Base-by-base conservation (phyloP, 2,888 invertebrate genomes). In the Thelaira solivaga region DNA sequence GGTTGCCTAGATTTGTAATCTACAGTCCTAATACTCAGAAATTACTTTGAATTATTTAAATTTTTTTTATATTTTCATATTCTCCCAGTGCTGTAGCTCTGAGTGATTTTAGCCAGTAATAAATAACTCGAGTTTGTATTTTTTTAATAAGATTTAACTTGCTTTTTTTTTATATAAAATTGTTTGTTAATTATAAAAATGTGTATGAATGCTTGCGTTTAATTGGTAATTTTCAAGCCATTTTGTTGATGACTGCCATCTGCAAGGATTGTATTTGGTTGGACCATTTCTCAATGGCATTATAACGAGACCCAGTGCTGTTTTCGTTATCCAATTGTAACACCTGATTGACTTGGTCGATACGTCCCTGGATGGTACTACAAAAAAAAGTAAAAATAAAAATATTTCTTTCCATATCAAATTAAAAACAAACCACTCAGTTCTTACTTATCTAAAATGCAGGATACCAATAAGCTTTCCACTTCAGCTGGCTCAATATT, bases 221-320 rank as follows among this genome's bases (percentile, higher is more conserved):
- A 36, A 64, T 31, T 7, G 43, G 7, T 55, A 55, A 22, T 47
- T 71, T 57, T 90, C 90, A 96, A 83, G 94, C 94, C 95, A 98
- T 97, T 92, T 97, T 97, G 90, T 96, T 96, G 85, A 96, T 93
- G 85, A 98, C 94, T 68, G 97, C 96, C 85, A 93, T 92, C 89
- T 98, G 97, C 84, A 98, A 91, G 51, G 94, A 93, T 82, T 94
- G 92, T 81, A 98, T 92, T 90, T 98, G 97, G 88, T 94, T 92
- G 76, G 97, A 97, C 98, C 98, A 98, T 91, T 96, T 96, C 90
- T 98, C 98, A 85, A 98, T 92, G 51, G 98, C 98, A 85, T 92
- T 92, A 90, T 98, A 98, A 76, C 97, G 93, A 57, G 96, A 94
- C 57, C 95, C 95, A 85, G 95, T 94, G 81, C 94, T 92, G 61